phyloP scores from a whole-genome alignment of 2,113 vertebrate species.

The Macrotus californicus region DNA sequence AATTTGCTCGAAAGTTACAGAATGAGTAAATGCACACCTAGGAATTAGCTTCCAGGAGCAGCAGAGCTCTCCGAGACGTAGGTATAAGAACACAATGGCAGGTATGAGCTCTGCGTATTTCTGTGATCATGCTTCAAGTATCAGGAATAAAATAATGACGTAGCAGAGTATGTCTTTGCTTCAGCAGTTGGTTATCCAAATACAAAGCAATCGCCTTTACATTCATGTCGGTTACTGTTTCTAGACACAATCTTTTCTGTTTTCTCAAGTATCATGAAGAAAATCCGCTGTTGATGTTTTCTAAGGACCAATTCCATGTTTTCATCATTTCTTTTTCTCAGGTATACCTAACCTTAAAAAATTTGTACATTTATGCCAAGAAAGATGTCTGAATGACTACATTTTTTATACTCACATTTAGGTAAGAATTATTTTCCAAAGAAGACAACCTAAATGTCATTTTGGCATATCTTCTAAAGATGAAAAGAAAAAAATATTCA shows the following conservation, averaged over 20 bases:
- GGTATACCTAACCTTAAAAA: background rate
- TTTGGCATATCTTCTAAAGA: background rate
- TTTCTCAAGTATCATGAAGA: background rate
- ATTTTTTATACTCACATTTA: background rate
- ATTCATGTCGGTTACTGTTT: no score
- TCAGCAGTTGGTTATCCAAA: background rate
- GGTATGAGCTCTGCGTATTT: background rate
- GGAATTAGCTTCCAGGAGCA: background rate
- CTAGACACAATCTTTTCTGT: background rate
- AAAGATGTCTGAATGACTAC: background rate
- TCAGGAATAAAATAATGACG: background rate
- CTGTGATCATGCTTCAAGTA: background rate
- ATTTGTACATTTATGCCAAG: background rate
- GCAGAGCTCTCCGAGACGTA: background rate
- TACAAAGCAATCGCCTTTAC: background rate
- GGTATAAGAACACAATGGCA: background rate
- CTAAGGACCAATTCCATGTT: background rate
- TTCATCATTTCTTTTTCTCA: conserved; percentile 6
- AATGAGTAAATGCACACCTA: background rate
- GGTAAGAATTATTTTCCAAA: background rate
- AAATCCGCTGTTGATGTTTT: background rate
- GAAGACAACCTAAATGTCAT: background rate
- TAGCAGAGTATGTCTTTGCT: background rate
- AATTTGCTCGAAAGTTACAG: background rate
- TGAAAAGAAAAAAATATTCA: background rate